Base-by-base conservation (phyloP, 2,113 vertebrate genomes). In the Polypterus senegalus region DNA sequence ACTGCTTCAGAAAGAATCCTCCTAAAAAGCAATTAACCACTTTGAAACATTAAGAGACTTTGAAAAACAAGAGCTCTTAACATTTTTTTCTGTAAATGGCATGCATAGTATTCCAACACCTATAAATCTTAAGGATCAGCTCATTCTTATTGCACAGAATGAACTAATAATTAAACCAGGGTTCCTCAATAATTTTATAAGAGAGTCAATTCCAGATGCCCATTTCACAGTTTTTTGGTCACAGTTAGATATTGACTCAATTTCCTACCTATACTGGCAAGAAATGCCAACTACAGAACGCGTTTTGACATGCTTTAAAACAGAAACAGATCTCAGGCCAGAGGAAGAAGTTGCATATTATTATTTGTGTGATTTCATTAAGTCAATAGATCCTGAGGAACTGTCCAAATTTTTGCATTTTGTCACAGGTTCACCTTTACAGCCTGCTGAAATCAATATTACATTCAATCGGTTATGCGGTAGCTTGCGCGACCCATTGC, bases 161-260 rank as follows among this genome's bases (percentile, higher is more conserved):
- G 27, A 27, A 27, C 27, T 27, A 27, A 27, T 27, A 27, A 27
- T 27, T 27, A 27, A 27, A 27, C 27, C 27, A 27, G 27, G 27
- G 27, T 27, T 27, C 27, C 27, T 27, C 27, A 27, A 27, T 27
- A 27, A 27, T 27, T 27, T 27, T 27, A 27, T 27, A 27, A 27
- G 27, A 27, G 1, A 27, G 27, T 27, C n/a, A 55, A 55, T 55
- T 55, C 54, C 54, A 55, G 10, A n/a, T 8, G 3, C 54, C 54
- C 54, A 55, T 55, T 55, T 55, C 9, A 55, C 3, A n/a, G 54
- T 11, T 55, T 55, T 55, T 55, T 55, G 54, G 3, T 55, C 54
- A 55, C 54, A 55, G n/a, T 55, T 55, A 55, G 54, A 55, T 55
- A 11, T 55, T 9, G 54, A 55, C 54, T 55, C 54, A 9, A 55